phyloP scores from a whole-genome alignment of 2,888 invertebrate genomes.

The Polietes domitor region DNA sequence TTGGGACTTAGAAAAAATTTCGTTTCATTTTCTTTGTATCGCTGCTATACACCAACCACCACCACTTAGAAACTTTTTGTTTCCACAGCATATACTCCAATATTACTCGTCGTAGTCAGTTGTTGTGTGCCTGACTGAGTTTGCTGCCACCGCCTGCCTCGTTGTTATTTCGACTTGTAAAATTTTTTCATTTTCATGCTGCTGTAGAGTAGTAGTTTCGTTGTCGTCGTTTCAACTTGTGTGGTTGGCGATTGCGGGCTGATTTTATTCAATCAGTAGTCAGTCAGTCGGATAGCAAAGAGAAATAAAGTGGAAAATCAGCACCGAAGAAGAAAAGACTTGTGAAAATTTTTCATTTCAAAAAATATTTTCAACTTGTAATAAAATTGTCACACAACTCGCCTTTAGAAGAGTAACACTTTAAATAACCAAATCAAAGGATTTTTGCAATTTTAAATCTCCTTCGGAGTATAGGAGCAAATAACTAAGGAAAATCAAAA shows the following conservation, averaged over 20 bases:
- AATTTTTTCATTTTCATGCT: constrained; percentile 52
- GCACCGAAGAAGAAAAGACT: constrained; percentile 35
- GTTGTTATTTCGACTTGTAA: constrained; percentile 66
- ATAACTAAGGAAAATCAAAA: constrained; percentile 64
- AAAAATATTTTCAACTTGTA: constrained; percentile 24
- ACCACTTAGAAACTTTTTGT: constrained; percentile 54
- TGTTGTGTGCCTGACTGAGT: constrained; percentile 16
- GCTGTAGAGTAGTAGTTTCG: constrained; percentile 37
- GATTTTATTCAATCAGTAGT: constrained; percentile 45
- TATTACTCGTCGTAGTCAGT: constrained; percentile 31
- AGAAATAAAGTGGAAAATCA: constrained; percentile 42
- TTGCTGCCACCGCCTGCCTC: constrained; percentile 56
- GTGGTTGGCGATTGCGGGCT: constrained; percentile 54
- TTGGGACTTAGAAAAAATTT: constrained; percentile 71
- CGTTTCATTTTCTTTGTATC: constrained; percentile 57
- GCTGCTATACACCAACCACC: constrained; percentile 16
- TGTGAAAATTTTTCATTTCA: constrained; percentile 33
- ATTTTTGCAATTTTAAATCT: neutral
- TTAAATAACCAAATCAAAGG: neutral
- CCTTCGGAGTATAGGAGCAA: constrained; percentile 15
- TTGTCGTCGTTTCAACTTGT: constrained; percentile 57
- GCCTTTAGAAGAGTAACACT: neutral
- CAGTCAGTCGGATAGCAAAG: constrained; percentile 11
- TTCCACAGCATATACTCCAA: constrained; percentile 24
- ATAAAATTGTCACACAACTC: constrained; percentile 31